Evolutionary conservation across 2,113 vertebrate species (phyloP).

Genomic region (Apaloderma vittatum): DNA sequence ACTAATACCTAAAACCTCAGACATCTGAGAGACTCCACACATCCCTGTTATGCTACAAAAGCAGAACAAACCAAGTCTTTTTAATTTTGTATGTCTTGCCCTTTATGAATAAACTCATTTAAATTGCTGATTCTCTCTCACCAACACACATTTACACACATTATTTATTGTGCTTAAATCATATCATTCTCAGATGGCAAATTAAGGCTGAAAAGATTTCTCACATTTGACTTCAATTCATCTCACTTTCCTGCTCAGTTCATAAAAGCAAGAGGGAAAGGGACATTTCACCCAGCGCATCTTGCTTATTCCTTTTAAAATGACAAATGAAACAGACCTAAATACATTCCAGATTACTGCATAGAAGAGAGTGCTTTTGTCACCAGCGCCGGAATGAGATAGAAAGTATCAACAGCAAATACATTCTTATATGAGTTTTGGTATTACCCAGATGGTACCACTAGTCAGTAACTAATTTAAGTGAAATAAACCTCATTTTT

Average conservation of each 20-base stretch:
- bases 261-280: neutral
- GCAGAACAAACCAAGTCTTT: neutral
- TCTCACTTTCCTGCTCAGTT: neutral
- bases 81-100: neutral
- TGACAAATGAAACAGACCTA: neutral
- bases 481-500: neutral
- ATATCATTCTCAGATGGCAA: neutral
- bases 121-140: conserved; percentile 2
- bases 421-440: neutral
- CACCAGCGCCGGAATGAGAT: neutral
- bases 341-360: neutral
- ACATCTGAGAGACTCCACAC: neutral
- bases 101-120: neutral
- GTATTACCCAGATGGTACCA: neutral
- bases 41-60: neutral
- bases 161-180: conserved; percentile 20
- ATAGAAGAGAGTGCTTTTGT: neutral
- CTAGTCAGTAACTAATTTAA: neutral
- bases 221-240: neutral
- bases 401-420: neutral
- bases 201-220: conserved; percentile 33
- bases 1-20: neutral
- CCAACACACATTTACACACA: fast-evolving
- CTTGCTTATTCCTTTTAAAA: conserved; percentile 3
- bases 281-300: neutral